Evolutionary conservation across 2,888 invertebrate genomes (phyloP), one percentile per base, ranked within the genome.

Genomic region (Pandemis cinnamomeana): DNA sequence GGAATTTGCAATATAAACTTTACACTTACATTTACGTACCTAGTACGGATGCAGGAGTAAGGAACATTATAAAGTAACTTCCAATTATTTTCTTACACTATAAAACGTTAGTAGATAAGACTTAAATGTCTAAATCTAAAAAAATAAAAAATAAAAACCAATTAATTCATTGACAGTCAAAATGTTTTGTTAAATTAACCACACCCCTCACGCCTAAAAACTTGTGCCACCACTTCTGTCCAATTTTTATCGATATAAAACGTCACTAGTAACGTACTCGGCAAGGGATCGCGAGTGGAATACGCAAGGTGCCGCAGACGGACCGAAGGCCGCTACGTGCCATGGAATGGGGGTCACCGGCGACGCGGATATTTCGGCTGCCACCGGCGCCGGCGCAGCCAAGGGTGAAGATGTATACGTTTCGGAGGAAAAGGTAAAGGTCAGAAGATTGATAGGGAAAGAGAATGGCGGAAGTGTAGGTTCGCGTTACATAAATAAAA

Each of bases 301-400:
- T 87, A 82, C 84, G 81, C 80, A 84, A 85, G 85, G 83, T 82
- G 83, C 83, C 83, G 66, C 70, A 86, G 85, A 80, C 81, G 79
- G 80, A 82, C 80, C 83, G 88, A 88, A 89, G 89, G 87, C 88
- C 85, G 79, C 78, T 84, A 89, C 90, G 90, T 90, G 90, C 84
- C 77, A 68, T 66, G 80, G 84, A 83, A 91, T 90, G 82, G 84
- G 83, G 91, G 91, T 89, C 92, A 91, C 80, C 78, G 79, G 79
- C 82, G 75, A 81, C 73, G 78, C 84, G 88, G 89, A 89, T 87
- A 85, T 83, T 78, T 78, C 74, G 78, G 80, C 75, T 77, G 77
- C 27, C n/a, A 53, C 51, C 36, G 13, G 8, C 51, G 46, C 48
- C 41, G 7, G 48, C n/a, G 63, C 64, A 55, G 20, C 58, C 15